These are phyloP conservation scores for Rhinichthys klamathensis DNA, from an alignment of 2,113 vertebrate genomes.

Conservation along the genomic window DNA sequence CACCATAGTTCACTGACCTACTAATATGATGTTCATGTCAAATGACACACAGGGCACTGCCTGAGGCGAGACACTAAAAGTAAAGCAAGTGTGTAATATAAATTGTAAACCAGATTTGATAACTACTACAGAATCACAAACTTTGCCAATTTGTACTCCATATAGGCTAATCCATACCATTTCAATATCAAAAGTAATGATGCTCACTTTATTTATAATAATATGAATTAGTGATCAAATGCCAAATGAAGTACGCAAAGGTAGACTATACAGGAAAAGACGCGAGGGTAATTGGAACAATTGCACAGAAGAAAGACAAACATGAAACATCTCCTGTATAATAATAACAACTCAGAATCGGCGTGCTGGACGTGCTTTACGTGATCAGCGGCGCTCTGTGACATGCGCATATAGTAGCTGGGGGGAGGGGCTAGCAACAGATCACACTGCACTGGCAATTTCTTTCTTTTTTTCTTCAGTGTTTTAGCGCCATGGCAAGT, in stretches of 20 bases:
- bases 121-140: neutral
- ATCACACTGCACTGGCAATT: neutral
- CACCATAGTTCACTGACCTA: slow-evolving; percentile 1
- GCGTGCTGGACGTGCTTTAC: slow-evolving; percentile 27
- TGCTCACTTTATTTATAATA: neutral
- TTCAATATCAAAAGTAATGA: neutral
- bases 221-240: neutral
- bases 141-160: neutral
- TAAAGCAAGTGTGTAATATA: neutral
- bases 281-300: too few relatives aligned
- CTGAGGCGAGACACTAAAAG: neutral
- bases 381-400: slow-evolving; percentile 3
- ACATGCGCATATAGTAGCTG: neutral
- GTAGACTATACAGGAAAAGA: neutral
- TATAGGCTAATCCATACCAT: neutral
- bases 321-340: too few relatives aligned
- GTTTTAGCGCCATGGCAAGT: neutral
- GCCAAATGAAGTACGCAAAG: neutral
- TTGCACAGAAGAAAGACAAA: neutral
- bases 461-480: neutral
- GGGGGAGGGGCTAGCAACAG: neutral
- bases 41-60: neutral
- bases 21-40: neutral
- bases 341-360: neutral
- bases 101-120: neutral